These are phyloP conservation scores for Cottoperca gobio DNA, from an alignment of 2,797 vertebrate species.

Conservation along the genomic window DNA sequence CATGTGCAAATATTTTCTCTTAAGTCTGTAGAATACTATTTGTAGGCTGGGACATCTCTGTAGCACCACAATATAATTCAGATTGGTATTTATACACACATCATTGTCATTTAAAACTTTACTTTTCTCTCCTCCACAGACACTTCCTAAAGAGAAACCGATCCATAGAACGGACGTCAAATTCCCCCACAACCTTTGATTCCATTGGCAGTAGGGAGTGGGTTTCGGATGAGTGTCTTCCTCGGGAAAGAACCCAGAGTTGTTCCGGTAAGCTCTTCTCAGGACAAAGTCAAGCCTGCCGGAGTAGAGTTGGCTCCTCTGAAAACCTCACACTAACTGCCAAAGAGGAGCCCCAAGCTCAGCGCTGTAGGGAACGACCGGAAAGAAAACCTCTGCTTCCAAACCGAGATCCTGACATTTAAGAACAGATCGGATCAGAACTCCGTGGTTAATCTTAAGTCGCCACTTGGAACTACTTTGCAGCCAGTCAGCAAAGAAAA, in stretches of 20 bases:
- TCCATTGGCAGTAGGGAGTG: conserved; percentile 73
- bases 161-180: conserved; percentile 77
- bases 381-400: conserved; percentile 77
- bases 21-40: too few relatives aligned
- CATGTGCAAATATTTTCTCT: too few relatives aligned
- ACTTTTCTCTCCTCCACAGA: conserved; percentile 78
- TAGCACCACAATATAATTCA: too few relatives aligned
- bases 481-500: conserved; percentile 68
- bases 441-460: conserved; percentile 31
- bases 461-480: conserved; percentile 46
- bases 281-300: conserved; percentile 53
- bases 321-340: conserved; percentile 62
- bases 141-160: conserved; percentile 85
- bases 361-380: conserved; percentile 50
- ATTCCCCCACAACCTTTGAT: conserved; percentile 46
- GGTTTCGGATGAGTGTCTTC: conserved; percentile 83
- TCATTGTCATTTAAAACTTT: too few relatives aligned
- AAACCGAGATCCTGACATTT: conserved; percentile 71
- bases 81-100: too few relatives aligned
- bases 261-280: conserved; percentile 75
- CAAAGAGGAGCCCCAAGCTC: conserved; percentile 55
- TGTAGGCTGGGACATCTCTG: too few relatives aligned
- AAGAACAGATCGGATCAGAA: conserved; percentile 67
- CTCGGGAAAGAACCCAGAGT: conserved; percentile 76
- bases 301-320: conserved; percentile 54